Evolutionary conservation across 2,113 vertebrate species (phyloP).

Genomic region (Diadophis punctatus): DNA sequence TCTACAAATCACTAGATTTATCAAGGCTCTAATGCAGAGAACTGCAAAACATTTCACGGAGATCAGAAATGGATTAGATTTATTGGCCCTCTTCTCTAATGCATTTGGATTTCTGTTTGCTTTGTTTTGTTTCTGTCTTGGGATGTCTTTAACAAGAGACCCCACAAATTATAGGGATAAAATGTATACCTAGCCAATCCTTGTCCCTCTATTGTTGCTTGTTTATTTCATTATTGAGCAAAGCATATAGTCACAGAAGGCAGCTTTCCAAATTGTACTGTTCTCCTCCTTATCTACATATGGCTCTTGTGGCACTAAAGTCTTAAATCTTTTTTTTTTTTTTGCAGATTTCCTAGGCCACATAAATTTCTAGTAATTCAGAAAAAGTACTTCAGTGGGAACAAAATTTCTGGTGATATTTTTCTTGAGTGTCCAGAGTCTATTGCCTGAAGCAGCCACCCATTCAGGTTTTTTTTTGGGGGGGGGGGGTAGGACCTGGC

Average conservation of each 20-base stretch:
- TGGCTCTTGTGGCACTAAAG: neutral
- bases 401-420: neutral
- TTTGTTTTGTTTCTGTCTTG: conserved; percentile 5
- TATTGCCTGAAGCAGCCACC: neutral
- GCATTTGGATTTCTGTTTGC: neutral
- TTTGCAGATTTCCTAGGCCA: neutral
- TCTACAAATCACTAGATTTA: conserved; percentile 9
- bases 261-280: neutral
- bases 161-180: neutral
- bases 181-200: neutral
- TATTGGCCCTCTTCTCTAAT: neutral
- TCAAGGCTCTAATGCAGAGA: neutral
- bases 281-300: neutral
- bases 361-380: neutral
- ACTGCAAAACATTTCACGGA: neutral
- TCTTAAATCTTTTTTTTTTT: neutral
- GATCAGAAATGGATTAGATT: neutral
- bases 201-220: neutral
- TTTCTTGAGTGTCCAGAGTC: neutral
- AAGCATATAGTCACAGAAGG: neutral
- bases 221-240: neutral
- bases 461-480: neutral
- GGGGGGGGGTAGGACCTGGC: neutral
- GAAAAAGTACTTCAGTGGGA: neutral
- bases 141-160: neutral